Percentiles rank a stretch among this genome's conserved stretches.
Evolutionary conservation across 2,113 vertebrate genomes (phyloP).

Genomic region (Felis catus): DNA sequence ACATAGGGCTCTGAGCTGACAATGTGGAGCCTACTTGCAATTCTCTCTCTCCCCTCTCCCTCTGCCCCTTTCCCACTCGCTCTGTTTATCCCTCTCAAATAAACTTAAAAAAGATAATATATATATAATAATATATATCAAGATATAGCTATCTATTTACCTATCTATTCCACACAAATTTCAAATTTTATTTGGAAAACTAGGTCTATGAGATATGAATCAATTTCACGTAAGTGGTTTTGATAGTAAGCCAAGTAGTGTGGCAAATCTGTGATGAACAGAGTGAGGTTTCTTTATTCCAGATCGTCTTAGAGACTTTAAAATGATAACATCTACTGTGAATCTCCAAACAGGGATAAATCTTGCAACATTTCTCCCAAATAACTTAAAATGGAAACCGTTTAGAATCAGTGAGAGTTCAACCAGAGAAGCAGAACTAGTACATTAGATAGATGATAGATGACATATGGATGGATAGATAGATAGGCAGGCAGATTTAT

Average conservation of each 20-base stretch:
- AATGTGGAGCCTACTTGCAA: too few species aligned
- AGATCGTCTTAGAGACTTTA: neutral
- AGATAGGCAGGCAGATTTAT: neutral
- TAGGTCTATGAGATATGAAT: neutral
- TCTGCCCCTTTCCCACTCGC: too few species aligned
- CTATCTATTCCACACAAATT: neutral
- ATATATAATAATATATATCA: neutral
- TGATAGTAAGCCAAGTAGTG: neutral
- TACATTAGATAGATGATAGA: neutral
- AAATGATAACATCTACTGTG: neutral
- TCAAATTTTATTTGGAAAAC: conserved; percentile 30
- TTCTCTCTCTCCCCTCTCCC: too few species aligned
- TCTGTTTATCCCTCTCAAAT: too few species aligned
- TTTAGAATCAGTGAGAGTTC: neutral
- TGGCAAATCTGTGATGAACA: neutral
- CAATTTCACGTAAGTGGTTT: neutral
- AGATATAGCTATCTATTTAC: neutral
- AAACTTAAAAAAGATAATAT: neutral
- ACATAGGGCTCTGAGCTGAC: too few species aligned
- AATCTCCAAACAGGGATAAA: conserved; percentile 1
- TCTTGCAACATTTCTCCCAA: neutral
- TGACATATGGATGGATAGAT: neutral
- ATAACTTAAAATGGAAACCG: neutral
- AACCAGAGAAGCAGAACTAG: neutral
- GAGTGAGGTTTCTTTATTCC: neutral